Percentiles rank a stretch among this genome's conserved stretches.
phyloP scores from a whole-genome alignment of 2,113 vertebrate genomes.

The Astur gentilis region DNA sequence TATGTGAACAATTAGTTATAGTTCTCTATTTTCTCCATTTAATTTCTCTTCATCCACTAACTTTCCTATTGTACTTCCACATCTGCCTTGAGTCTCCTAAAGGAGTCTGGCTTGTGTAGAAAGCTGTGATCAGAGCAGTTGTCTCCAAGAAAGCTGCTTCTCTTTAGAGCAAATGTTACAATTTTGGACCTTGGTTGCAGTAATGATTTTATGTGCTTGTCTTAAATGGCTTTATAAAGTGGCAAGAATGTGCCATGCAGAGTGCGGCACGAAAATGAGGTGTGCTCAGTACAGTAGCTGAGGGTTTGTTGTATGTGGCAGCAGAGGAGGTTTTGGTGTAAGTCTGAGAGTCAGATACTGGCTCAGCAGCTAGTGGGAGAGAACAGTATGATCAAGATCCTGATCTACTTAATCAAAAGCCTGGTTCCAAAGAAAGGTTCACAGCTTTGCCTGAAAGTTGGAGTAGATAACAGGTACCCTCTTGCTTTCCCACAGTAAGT shows the following conservation, averaged over 20 bases:
- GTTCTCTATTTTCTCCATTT: not conserved
- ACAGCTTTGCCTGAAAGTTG: not conserved
- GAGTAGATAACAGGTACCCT: not conserved
- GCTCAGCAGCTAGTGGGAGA: not conserved
- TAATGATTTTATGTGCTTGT: not conserved
- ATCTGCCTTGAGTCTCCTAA: not conserved
- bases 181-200: not conserved
- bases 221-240: not conserved
- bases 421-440: too few relatives aligned
- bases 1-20: rapidly evolving
- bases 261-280: not conserved
- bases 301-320: rapidly evolving
- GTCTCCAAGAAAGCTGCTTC: not conserved
- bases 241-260: rapidly evolving
- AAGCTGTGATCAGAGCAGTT: not conserved
- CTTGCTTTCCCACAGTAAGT: not conserved
- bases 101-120: not conserved
- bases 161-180: not conserved
- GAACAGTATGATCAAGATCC: not conserved
- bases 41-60: not conserved
- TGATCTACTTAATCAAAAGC: not conserved
- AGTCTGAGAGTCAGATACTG: not conserved
- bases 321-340: not conserved
- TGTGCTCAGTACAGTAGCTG: not conserved
- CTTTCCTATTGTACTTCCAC: not conserved